Base-by-base conservation (phyloP, 2,797 vertebrate genomes). In the Arnoldichthys spilopterus region DNA sequence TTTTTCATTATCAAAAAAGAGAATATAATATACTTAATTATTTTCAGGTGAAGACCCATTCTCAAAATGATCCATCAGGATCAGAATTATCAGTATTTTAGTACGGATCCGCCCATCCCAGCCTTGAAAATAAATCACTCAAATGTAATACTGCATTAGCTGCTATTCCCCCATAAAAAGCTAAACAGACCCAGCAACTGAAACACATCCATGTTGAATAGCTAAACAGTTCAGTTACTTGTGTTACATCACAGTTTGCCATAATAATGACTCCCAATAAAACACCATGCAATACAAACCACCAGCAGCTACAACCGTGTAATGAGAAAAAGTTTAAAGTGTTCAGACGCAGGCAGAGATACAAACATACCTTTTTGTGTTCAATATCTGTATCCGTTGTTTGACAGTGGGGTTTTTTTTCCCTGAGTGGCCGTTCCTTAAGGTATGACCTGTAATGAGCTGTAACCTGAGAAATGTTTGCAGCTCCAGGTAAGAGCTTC, bases 391-490 rank as follows among this genome's bases (percentile, higher is more conserved):
- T 56, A 58, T 75, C 22, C 37, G 61, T 77, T 77, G 54, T 45
- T 45, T 13, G 26, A 30, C 47, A 66, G 40, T 68, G 26, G 81
- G 49, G 67, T 45, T 40, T 22, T 43, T 53, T 45, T 83, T 85
- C 45, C 56, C 68, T 61, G 22, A 61, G 54, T 22, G 73, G 24
- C 62, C 51, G 73, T 71, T 67, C 34, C 67, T 61, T 71, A 72
- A 76, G 67, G 58, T 70, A 78, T 84, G 77, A 82, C 40, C 78
- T 40, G n/a, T 61, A 40, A 54, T 75, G 72, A 30, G 47, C 47
- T 78, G 75, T 67, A 98, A 98, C 91, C 88, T 88, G 94, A 98
- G 95, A 91, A 77, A 87, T 67, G 76, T 64, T 77, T 64, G 74
- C 72, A 64, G 68, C 80, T 74, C 69, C 54, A 73, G 62, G 1